Evolutionary conservation across 2,113 vertebrate genomes (phyloP).

Genomic region (Caloenas nicobarica): DNA sequence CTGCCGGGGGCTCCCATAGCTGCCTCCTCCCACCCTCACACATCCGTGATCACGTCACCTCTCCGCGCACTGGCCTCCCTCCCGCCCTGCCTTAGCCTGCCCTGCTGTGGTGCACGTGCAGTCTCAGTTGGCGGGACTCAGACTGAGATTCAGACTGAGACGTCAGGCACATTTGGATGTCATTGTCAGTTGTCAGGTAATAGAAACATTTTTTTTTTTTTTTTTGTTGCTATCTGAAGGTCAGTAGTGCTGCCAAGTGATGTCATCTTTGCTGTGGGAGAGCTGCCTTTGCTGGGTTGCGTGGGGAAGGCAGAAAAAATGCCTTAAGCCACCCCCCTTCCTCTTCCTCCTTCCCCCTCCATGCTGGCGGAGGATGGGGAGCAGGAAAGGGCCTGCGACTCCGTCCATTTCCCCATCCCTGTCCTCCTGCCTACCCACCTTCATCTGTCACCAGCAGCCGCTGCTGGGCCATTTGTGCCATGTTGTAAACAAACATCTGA

Average conservation of each 20-base stretch:
- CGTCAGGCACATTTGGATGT: slow-evolving; percentile 82
- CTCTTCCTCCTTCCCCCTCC: background rate
- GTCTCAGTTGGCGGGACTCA: slow-evolving; percentile 80
- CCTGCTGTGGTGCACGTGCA: slow-evolving; percentile 80
- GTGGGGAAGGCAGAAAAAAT: slow-evolving; percentile 34
- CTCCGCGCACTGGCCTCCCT: slow-evolving; percentile 81
- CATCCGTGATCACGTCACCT: slow-evolving; percentile 82
- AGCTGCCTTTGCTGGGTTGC: slow-evolving; percentile 14
- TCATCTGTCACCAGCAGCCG: background rate
- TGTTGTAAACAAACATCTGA: slow-evolving; percentile 52
- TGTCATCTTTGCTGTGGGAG: slow-evolving; percentile 58
- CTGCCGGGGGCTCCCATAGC: slow-evolving; percentile 83
- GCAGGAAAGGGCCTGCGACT: background rate
- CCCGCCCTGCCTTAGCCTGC: slow-evolving; percentile 82
- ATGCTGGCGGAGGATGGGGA: background rate
- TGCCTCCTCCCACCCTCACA: slow-evolving; percentile 84
- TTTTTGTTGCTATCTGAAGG: slow-evolving; percentile 71
- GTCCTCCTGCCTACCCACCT: background rate
- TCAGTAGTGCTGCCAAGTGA: slow-evolving; percentile 66
- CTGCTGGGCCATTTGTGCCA: background rate
- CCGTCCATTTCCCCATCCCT: background rate
- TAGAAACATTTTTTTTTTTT: slow-evolving; percentile 59
- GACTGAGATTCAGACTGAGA: slow-evolving; percentile 83
- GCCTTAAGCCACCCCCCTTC: background rate
- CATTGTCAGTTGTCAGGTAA: slow-evolving; percentile 87